Conservation (phyloP, 2,113 vertebrate genomes). For the Zosterops lateralis region DNA sequence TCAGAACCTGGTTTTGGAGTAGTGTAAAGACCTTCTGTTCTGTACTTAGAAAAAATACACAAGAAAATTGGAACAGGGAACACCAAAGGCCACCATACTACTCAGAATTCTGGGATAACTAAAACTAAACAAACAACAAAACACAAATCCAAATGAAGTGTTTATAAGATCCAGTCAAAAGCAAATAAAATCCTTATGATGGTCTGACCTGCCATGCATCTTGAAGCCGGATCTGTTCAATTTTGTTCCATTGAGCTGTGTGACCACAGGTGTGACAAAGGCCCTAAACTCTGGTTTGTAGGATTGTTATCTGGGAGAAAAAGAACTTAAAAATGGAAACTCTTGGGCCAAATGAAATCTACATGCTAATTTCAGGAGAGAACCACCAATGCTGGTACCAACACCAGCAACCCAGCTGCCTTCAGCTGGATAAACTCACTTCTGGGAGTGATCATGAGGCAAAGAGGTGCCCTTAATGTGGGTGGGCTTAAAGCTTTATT, state of each 20-base stretch:
- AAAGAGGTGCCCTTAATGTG: neutral
- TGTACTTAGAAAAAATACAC: neutral
- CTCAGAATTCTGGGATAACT: neutral
- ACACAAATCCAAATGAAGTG: neutral
- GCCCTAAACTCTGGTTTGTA: neutral
- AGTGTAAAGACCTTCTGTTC: neutral
- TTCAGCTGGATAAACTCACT: neutral
- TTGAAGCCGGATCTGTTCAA: neutral
- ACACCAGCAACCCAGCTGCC: neutral
- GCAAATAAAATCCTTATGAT: neutral
- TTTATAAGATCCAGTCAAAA: neutral
- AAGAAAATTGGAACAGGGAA: neutral
- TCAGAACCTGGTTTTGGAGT: neutral
- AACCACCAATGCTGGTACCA: neutral
- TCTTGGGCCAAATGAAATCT: neutral
- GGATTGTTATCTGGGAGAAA: neutral
- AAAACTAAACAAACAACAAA: neutral
- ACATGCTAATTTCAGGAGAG: neutral
- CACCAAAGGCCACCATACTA: neutral
- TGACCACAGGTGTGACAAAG: neutral
- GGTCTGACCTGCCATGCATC: neutral
- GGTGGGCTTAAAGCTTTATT: neutral
- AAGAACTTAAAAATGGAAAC: neutral
- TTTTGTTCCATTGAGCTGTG: neutral
- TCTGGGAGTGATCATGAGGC: neutral